Conservation (phyloP, 2,797 vertebrate species). For the Phataginus tetradactyla region DNA sequence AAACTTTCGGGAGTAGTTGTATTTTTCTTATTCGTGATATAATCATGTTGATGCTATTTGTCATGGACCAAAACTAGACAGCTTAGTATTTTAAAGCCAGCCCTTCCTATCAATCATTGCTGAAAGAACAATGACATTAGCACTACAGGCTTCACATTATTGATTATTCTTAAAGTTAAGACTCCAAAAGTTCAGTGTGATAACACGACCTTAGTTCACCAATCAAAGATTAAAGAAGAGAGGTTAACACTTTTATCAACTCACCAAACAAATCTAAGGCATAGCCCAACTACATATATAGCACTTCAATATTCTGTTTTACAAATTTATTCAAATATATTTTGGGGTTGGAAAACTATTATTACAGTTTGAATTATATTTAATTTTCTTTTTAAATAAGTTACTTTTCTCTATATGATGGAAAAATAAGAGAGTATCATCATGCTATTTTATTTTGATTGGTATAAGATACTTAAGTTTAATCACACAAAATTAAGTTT, state of each 20-base stretch:
- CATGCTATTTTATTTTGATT: background rate
- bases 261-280: slow-evolving; percentile 9
- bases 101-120: slow-evolving; percentile 63
- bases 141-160: slow-evolving; percentile 36
- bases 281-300: background rate
- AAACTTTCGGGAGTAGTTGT: background rate
- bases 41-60: slow-evolving; percentile 48
- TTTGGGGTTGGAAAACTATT: background rate
- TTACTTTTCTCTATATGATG: background rate
- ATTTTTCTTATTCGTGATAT: slow-evolving; percentile 40
- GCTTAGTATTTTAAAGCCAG: slow-evolving; percentile 58
- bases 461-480: background rate
- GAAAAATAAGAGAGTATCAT: background rate
- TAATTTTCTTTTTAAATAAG: background rate
- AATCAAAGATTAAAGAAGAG: slow-evolving; percentile 9
- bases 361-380: background rate
- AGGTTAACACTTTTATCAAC: slow-evolving; percentile 26
- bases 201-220: background rate
- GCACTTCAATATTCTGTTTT: background rate
- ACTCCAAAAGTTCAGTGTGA: slow-evolving; percentile 32
- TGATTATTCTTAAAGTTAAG: slow-evolving; percentile 62
- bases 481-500: background rate
- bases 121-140: slow-evolving; percentile 40
- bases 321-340: background rate
- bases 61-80: slow-evolving; percentile 42